Evolutionary conservation across 2,888 invertebrate species (phyloP), one percentile per base, ranked within the genome.

Genomic region (Disparrhopalites patrizii): DNA sequence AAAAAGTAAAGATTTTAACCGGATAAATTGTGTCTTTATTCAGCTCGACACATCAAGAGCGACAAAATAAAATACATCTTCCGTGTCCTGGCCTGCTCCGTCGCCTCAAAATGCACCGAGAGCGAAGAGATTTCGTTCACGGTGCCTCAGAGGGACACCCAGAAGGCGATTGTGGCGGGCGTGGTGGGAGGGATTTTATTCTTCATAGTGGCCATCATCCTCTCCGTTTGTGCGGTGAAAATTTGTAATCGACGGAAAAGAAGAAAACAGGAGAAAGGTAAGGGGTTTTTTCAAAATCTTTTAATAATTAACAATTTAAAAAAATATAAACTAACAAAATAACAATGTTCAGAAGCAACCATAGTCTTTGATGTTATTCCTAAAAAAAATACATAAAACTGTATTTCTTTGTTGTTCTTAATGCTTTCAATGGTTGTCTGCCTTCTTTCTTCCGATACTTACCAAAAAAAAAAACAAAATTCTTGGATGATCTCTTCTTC

Each of bases 221-320:
- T 97, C 78, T 94, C 95, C 77, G 91, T 96, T 79, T 94, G 96
- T 84, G 93, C 94, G 77, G 94, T 96, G 79, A 94, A 96, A 85
- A 94, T 95, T 81, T 94, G 94, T 86, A 96, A 95, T 85, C 93
- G 94, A 83, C 85, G 94, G 79, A 94, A 94, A 83, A 87, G 94
- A 78, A 89, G 93, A 85, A 94, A 93, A 87, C 93, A 94, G 83
- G 93, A 94, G 83, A 94, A 95, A 91, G 95, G 96, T 95, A 60
- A 63, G 69, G 36, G 47, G 15, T 23, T 38, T 15, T 36, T 58
- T 38, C n/a, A 61, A 23, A 20, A 40, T 38, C 20, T 7, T 4
- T 4, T 40, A 20, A n/a, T n/a, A n/a, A n/a, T n/a, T n/a, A n/a
- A n/a, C n/a, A n/a, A n/a, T n/a, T n/a, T n/a, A n/a, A n/a, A n/a